These are phyloP conservation scores for Chlorodrepanis virens DNA, from an alignment of 2,113 vertebrate species.

Conservation along the genomic window DNA sequence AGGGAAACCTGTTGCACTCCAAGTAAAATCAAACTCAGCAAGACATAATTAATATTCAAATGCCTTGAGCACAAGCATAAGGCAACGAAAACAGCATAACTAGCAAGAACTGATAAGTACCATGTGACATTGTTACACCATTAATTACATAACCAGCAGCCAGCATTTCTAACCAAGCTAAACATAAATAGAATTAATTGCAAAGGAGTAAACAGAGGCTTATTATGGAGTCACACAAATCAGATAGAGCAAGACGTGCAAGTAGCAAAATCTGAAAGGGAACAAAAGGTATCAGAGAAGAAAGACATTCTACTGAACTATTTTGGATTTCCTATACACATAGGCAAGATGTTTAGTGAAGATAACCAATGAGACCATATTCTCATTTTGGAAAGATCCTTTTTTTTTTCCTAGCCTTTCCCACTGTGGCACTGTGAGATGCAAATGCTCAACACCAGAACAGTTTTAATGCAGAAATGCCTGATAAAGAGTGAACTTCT, in stretches of 20 bases:
- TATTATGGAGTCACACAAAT: not conserved
- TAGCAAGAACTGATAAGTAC: not conserved
- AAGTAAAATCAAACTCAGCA: not conserved
- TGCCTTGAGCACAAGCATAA: not conserved
- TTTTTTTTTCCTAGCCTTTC: not conserved
- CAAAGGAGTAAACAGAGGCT: not conserved
- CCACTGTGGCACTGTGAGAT: not conserved
- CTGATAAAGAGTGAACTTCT: not conserved
- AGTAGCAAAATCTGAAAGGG: not conserved
- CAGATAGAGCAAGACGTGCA: not conserved
- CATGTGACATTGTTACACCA: not conserved
- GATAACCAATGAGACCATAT: not conserved
- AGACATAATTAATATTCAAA: not conserved
- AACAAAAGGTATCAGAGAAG: not conserved
- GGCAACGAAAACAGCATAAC: not conserved
- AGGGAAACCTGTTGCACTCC: not conserved
- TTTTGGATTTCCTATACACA: not conserved
- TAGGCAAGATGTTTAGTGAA: not conserved
- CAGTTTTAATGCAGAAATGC: not conserved
- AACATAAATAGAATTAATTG: not conserved
- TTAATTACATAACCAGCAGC: not conserved
- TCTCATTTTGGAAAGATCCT: not conserved
- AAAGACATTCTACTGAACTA: not conserved
- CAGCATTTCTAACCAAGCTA: not conserved
- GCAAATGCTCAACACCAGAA: not conserved